Conservation (phyloP, 2,888 invertebrate genomes). For the Ctenicera cuprea region DNA sequence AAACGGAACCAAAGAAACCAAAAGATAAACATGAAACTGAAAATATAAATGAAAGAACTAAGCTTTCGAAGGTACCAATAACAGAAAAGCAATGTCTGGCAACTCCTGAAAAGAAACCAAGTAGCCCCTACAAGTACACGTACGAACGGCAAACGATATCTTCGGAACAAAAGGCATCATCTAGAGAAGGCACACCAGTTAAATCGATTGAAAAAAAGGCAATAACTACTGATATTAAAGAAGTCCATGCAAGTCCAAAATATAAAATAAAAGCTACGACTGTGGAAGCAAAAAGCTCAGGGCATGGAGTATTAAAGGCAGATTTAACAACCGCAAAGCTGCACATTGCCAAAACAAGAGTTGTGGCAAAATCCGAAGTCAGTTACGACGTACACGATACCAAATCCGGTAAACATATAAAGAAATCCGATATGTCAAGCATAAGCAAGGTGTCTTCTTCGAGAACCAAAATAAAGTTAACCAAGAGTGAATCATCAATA, state of each 20-base stretch:
- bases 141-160: constrained; percentile 61
- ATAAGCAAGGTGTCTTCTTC: constrained; percentile 50
- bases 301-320: constrained; percentile 31
- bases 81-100: neutral
- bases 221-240: neutral
- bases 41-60: constrained; percentile 55
- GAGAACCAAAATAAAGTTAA: constrained; percentile 50
- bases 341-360: constrained; percentile 34
- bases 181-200: constrained; percentile 57
- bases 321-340: constrained; percentile 39
- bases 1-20: constrained; percentile 49
- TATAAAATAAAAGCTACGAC: constrained; percentile 13
- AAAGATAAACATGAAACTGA: constrained; percentile 68
- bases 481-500: constrained; percentile 46
- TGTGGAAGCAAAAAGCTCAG: constrained; percentile 3
- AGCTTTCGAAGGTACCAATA: neutral
- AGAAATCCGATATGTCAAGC: constrained; percentile 47
- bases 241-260: constrained; percentile 23
- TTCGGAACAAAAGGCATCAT: constrained; percentile 60
- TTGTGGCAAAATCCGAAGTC: constrained; percentile 43
- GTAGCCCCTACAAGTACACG: constrained; percentile 49
- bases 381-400: constrained; percentile 25
- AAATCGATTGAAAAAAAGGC: constrained; percentile 41
- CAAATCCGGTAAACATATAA: constrained; percentile 33
- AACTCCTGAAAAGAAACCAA: constrained; percentile 29